These are phyloP conservation scores for Ianthella basta DNA, from an alignment of 37 sponge, comb jelly and placozoan species.

Conservation along the genomic window DNA sequence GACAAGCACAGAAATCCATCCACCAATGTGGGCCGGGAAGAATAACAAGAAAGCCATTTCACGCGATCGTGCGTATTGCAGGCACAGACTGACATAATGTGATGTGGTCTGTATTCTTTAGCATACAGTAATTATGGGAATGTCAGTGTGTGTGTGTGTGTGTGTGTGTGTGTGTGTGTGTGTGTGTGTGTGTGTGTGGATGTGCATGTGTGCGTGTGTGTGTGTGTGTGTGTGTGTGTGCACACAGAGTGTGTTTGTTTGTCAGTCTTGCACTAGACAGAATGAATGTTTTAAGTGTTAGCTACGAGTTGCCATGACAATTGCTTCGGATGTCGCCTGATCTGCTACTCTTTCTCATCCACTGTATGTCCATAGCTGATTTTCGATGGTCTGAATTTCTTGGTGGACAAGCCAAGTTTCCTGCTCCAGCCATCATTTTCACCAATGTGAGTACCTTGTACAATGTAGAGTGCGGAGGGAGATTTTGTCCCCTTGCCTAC, in stretches of 20 bases:
- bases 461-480: too few relatives aligned
- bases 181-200: too few relatives aligned
- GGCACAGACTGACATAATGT: too few relatives aligned
- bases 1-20: constrained; percentile 68
- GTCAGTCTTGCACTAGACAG: background rate
- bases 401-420: constrained; percentile 26
- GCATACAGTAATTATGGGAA: too few relatives aligned
- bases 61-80: constrained; percentile 56
- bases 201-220: too few relatives aligned
- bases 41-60: constrained; percentile 25
- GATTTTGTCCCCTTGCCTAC: too few relatives aligned
- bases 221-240: too few relatives aligned
- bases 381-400: constrained; percentile 78
- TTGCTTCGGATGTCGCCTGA: background rate
- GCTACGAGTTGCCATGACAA: background rate
- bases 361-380: background rate
- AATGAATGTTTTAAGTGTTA: background rate
- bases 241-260: too few relatives aligned
- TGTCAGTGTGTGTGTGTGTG: too few relatives aligned
- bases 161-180: too few relatives aligned
- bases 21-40: constrained; percentile 71
- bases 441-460: constrained; percentile 34
- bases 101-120: too few relatives aligned
- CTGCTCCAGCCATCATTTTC: constrained; percentile 78
- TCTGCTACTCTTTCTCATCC: background rate